Evolutionary conservation across 2,797 vertebrate genomes (phyloP).

Genomic region (Molossus alvarezi): DNA sequence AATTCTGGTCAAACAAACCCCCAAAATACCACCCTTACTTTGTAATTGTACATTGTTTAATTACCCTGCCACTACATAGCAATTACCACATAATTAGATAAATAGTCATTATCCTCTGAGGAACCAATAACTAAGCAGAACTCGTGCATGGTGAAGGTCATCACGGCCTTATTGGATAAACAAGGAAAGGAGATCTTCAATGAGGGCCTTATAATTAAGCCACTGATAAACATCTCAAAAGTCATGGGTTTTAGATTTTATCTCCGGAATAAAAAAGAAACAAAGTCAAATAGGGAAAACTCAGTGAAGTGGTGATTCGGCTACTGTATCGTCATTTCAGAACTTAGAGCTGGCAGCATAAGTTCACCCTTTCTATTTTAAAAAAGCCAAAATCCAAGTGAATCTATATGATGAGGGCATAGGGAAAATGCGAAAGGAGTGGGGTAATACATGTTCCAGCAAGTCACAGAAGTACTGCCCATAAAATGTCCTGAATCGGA

Average conservation of each 20-base stretch:
- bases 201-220: conserved; percentile 56
- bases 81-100: conserved; percentile 88
- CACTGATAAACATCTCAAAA: conserved; percentile 67
- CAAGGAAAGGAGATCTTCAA: background rate
- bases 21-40: conserved; percentile 62
- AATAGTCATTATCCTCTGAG: conserved; percentile 86
- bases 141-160: conserved; percentile 72
- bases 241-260: conserved; percentile 72
- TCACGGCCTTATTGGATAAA: conserved; percentile 55
- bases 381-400: conserved; percentile 23
- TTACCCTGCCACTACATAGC: conserved; percentile 83
- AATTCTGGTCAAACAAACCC: conserved; percentile 67
- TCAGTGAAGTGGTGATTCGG: background rate
- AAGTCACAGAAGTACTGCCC: background rate
- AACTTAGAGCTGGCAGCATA: background rate
- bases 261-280: background rate
- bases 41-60: conserved; percentile 85
- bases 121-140: conserved; percentile 84
- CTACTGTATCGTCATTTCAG: background rate
- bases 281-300: conserved; percentile 29
- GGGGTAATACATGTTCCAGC: background rate
- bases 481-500: background rate
- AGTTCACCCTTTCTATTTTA: conserved; percentile 4
- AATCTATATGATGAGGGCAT: background rate
- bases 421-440: background rate